Conservation (phyloP, 2,797 vertebrate genomes). For the Manis javanica region DNA sequence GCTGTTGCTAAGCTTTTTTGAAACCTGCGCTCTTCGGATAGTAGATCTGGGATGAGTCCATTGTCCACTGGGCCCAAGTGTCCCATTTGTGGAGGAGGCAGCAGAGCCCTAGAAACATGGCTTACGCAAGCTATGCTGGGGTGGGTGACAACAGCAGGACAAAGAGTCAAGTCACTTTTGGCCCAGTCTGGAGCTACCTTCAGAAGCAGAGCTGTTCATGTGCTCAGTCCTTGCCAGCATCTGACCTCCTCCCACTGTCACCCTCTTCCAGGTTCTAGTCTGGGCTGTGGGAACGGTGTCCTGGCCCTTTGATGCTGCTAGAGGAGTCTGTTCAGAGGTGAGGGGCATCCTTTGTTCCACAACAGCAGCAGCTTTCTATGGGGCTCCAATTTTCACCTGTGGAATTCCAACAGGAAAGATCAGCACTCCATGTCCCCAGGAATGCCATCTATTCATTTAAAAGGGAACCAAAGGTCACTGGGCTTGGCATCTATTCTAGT, state of each 20-base stretch:
- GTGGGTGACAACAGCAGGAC: background rate
- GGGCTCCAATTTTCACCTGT: background rate
- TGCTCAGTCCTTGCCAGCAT: background rate
- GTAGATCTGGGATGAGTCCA: background rate
- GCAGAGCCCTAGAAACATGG: background rate
- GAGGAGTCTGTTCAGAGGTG: background rate
- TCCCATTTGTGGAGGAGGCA: background rate
- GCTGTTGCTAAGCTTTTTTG: background rate
- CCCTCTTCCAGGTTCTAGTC: background rate
- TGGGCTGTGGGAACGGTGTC: background rate
- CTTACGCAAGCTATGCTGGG: background rate
- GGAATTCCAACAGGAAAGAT: background rate
- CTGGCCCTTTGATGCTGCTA: background rate
- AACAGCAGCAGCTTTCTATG: background rate
- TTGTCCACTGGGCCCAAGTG: background rate
- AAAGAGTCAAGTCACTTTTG: background rate
- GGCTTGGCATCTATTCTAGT: background rate
- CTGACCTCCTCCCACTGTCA: background rate
- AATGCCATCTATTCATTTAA: background rate
- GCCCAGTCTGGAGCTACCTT: background rate
- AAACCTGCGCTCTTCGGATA: background rate
- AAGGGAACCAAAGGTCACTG: background rate
- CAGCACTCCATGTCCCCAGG: background rate
- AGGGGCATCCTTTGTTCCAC: background rate
- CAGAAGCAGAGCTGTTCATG: background rate